Base-by-base conservation (phyloP, 2,797 vertebrate genomes). In the Melopsittacus undulatus region DNA sequence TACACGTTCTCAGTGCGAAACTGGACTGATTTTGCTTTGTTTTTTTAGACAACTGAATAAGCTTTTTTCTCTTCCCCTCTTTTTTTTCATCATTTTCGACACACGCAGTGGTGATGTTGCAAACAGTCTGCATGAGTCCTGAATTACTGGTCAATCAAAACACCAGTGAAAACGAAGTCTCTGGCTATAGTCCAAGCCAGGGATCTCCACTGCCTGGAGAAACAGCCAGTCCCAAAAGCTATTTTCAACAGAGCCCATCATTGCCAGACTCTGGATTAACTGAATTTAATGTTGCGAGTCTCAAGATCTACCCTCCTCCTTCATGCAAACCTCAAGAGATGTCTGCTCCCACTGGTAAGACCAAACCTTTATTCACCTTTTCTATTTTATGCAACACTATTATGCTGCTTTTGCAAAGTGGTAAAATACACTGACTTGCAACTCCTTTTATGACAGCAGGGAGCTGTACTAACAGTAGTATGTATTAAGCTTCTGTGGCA, bases 201-300 rank as follows among this genome's bases (percentile, higher is more conserved):
- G 86, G 92, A 2, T 97, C 97, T 27, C 97, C 97, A 0, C 59
- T 90, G 62, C 96, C 94, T 38, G 96, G 62, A 46, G 94, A 97
- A 85, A 96, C 96, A 14, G 95, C 96, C 64, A 95, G 93, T 4
- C 95, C 97, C 54, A 64, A 89, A 81, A 90, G 46, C 66, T 86
- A 24, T 48, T 94, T 78, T 24, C 96, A 92, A 23, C 95, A 87
- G 42, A 96, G 94, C 73, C 96, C 97, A 4, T 96, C 96, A 1
- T 48, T 96, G 81, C 95, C 96, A 75, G 77, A 87, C 4, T 95
- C 95, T 3, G 95, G 95, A 91, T 93, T 96, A 93, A 97, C 96
- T 1, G 96, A 97, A 67, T 13, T 89, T 2, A 87, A 38, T 9
- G 13, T 45, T 2, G 63, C 8, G 0, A 91, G 80, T 2, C 82